Evolutionary conservation across 2,113 vertebrate genomes (phyloP), one percentile per base, ranked within the genome.

Genomic region (Mastomys coucha): DNA sequence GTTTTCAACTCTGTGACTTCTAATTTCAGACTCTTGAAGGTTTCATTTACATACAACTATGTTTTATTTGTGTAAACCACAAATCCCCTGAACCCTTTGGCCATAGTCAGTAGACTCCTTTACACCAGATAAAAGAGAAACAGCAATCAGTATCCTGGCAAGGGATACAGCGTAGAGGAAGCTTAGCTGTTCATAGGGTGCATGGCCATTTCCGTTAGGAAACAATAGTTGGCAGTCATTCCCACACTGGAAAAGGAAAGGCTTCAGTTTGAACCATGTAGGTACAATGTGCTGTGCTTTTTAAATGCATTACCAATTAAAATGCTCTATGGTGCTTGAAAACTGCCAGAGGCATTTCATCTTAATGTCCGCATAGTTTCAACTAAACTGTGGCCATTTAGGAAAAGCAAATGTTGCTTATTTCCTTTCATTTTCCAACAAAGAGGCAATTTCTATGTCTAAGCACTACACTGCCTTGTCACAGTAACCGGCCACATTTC

Each of bases 281-380:
- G 58, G 51, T 45, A 51, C 73, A 81, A 14, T 39, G 31, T 78
- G 45, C 26, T 95, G 42, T 89, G 67, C 26, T 94, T 93, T 91
- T 94, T 14, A 88, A 95, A 94, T 70, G n/a, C 56, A 63, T 78
- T 49, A 69, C 65, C 76, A 94, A 65, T 91, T 93, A 91, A 95
- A 95, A 70, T 91, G 72, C 11, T 60, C 26, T 95, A 24, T 76
- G 36, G 73, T 76, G 51, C 26, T 73, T 56, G 26, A 86, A 89
- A 88, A 72, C 14, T 58, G n/a, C 76, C 82, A 70, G 86, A 72
- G 4, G 19, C 73, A 81, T 94, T 92, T 93, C 86, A 88, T 89
- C 56, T 91, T 85, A 67, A 51, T 86, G 72, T 72, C 45, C 2
- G 11, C 39, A 72, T 89, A 36, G n/a, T 88, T 95, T 88, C 77